Evolutionary conservation across 1,140 invertebrate genomes (phyloP), one percentile per base, ranked within the genome.

Genomic region (Hylyphantes graminicola): DNA sequence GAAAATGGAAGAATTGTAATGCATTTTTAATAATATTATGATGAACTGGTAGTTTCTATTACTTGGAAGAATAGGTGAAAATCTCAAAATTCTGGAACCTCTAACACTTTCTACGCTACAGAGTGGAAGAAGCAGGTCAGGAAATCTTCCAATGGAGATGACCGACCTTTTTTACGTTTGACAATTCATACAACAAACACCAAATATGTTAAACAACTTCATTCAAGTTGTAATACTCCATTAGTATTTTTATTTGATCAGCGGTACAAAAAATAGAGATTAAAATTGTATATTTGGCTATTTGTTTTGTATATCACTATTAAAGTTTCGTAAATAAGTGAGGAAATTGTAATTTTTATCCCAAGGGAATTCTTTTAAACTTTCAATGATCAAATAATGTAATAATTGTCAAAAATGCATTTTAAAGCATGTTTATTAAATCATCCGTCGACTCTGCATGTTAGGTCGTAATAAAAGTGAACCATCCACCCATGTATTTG

Each of bases 401-500:
- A 7, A 7, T n/a, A 59, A 59, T 59, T 12, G 12, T 13, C 12
- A 59, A 59, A 59, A 59, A 3, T 12, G 57, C 57, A 59, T 7
- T 13, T 59, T 59, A 13, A 59, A 59, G 57, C n/a, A 12, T 59
- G n/a, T 59, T 59, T n/a, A 59, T 65, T 65, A 65, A n/a, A 65
- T 2, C 21, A 11, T 65, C 63, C 19, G 12, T 51, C 85, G 61
- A 76, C 51, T 68, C 19, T 86, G 85, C 86, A 86, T 86, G 12
- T 54, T 77, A 13, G 86, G 68, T 21, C 86, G 55, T 35, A 86
- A 82, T 15, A 86, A 59, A 61, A 86, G 86, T 2, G 82, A 84
- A 3, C 81, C 73, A 77, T 86, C 86, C 15, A 98, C 96, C 97
- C 97, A 99, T 88, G 96, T 95, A 89, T 97, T 97, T 17, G 96